Evolutionary conservation across 2,113 vertebrate genomes (phyloP).

Genomic region (Erythrolamprus reginae): DNA sequence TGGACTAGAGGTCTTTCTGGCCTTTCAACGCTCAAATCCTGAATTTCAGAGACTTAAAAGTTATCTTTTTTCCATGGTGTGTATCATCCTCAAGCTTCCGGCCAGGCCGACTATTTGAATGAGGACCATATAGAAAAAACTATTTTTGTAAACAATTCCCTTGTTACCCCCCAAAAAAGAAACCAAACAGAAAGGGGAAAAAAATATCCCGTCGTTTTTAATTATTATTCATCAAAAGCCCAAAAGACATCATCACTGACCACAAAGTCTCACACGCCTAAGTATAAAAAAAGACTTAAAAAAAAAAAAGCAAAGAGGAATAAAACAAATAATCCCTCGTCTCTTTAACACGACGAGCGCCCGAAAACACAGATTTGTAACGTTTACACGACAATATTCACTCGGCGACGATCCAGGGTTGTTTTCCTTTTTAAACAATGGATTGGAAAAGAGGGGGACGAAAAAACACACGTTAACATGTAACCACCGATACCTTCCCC

Average conservation of each 20-base stretch:
- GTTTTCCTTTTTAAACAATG: conserved; percentile 16
- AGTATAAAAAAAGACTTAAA: conserved; percentile 50
- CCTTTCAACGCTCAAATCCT: neutral
- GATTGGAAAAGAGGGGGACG: neutral
- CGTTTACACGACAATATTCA: conserved; percentile 47
- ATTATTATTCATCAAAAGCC: neutral
- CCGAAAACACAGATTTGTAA: conserved; percentile 44
- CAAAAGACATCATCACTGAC: conserved; percentile 2
- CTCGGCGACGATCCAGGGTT: conserved; percentile 23
- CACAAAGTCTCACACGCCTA: conserved; percentile 26
- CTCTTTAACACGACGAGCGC: neutral
- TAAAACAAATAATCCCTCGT: conserved; percentile 44
- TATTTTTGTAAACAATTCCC: rapidly evolving
- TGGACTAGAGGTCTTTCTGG: too few species aligned
- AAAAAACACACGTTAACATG: neutral
- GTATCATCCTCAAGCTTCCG: neutral
- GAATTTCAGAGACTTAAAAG: neutral
- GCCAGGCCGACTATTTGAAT: rapidly evolving
- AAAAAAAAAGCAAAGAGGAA: neutral
- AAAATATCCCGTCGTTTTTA: neutral
- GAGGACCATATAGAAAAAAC: neutral
- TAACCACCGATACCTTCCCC: neutral
- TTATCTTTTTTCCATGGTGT: rapidly evolving
- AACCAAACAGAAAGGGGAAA: too few species aligned
- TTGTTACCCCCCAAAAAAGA: too few species aligned